Base-by-base conservation (phyloP, 2,797 vertebrate genomes). In the Ctenopoma multispine region DNA sequence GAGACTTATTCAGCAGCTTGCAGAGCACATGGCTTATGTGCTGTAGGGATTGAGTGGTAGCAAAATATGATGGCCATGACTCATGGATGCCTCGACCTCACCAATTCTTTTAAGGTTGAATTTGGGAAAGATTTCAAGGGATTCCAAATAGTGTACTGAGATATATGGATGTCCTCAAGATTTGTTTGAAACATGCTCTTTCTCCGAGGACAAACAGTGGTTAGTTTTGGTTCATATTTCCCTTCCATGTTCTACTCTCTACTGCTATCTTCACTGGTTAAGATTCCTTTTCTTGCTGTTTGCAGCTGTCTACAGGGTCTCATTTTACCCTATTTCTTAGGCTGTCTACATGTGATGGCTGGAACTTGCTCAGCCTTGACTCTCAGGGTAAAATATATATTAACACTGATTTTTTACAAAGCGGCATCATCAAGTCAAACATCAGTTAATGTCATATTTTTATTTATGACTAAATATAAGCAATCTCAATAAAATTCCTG, bases 141-240 rank as follows among this genome's bases (percentile, higher is more conserved):
- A 85, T 77, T 82, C 20, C 40, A 55, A 46, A 68, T 58, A 65
- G 43, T 24, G 17, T 5, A 24, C 50, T 21, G 21, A 76, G 47
- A 57, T 66, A 75, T 67, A 64, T 57, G 23, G 66, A 56, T 61
- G 56, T 78, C 66, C 51, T 73, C 47, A 0, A 60, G 71, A 57
- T 72, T 77, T 75, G 51, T 83, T 83, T 72, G 69, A 80, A 77
- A 78, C 78, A 77, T 54, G 17, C 11, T 81, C 40, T 67, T 75
- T 75, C 31, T 69, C 60, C 61, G 12, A 41, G n/a, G 34, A 63
- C 55, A 63, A 59, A 38, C 3, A 34, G 27, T 60, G 29, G 66
- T 53, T 71, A 80, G 60, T 79, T 83, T 75, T 78, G 58, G 55
- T 62, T 78, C 55, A 69, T 17, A 69, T 56, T 53, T 4, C 27